Evolutionary conservation across 2,888 invertebrate species (phyloP).

Genomic region (Tridacna crocea): DNA sequence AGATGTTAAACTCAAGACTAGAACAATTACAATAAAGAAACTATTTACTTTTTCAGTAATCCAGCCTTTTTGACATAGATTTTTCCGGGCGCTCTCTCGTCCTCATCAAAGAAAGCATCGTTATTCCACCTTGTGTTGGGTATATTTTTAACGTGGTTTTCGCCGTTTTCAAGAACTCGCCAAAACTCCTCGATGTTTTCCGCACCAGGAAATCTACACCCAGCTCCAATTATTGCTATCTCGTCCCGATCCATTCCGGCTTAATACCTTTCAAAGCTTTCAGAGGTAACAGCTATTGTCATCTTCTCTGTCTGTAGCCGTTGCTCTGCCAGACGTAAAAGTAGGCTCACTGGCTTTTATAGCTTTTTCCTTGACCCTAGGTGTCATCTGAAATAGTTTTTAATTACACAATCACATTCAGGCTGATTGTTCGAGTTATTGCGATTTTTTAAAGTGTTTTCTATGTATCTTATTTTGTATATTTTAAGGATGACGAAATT

Average conservation of each 20-base stretch:
- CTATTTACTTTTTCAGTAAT: neutral
- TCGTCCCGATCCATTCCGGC: conserved; percentile 48
- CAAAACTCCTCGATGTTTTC: conserved; percentile 72
- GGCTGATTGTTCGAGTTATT: no score
- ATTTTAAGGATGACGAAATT: no score
- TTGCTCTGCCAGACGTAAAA: no score
- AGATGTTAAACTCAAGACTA: no score
- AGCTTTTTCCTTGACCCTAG: no score
- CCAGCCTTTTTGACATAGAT: neutral
- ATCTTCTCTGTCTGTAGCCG: no score
- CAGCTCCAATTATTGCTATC: conserved; percentile 73
- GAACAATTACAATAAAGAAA: neutral
- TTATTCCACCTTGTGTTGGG: conserved; percentile 70
- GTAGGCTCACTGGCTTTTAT: no score
- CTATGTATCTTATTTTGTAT: no score
- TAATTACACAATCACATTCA: no score
- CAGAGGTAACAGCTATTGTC: no score
- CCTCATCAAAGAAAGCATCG: conserved; percentile 60
- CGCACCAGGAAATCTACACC: conserved; percentile 73
- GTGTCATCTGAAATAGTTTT: no score
- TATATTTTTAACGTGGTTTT: conserved; percentile 72
- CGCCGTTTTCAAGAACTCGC: conserved; percentile 70
- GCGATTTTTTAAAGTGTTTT: no score
- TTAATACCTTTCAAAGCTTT: neutral
- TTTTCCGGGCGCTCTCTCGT: conserved; percentile 8